Base-by-base conservation (phyloP, 2,113 vertebrate species). In the Isichthys henryi region DNA sequence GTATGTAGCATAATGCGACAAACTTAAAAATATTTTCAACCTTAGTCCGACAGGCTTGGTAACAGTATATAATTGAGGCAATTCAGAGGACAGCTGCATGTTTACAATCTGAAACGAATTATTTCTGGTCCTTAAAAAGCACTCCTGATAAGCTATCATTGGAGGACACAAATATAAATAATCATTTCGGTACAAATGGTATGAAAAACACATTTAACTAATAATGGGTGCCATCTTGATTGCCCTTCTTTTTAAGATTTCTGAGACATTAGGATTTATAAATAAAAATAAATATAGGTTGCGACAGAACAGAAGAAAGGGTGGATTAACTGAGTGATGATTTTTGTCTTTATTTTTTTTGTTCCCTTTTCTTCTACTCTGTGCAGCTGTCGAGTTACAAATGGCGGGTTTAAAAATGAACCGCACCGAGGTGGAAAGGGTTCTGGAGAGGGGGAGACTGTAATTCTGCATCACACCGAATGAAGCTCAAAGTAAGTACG, bases 401-500 rank as follows among this genome's bases (percentile, higher is more conserved):
- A 70, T 31, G 48, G 80, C 2, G 43, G 80, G 35, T 83, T 83
- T 83, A 23, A 83, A 3, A 83, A 45, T 45, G 80, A 83, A 83
- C 8, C 21, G 39, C 43, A 48, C n/a, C 70, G 39, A 56, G 35
- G 13, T 89, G 23, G 62, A 31, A 89, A 50, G 35, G 35, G 27
- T 50, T 19, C 35, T 21, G 39, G 39, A 35, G 13, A 56, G 89
- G 62, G 82, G 52, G 23, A 23, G 8, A 43, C 9, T 23, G 35
- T 56, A 70, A 89, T 83, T 89, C 77, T 50, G 49, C 56, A 39
- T 89, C 88, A 58, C 39, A 43, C 50, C 77, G 23, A 17, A 86
- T 85, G 86, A 85, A 89, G 80, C 88, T 49, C 80, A 58, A 86
- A 89, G 82, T 66, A 49, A 89, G 31, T 66, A 19, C 15, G 21